Evolutionary conservation across 2,113 vertebrate genomes (phyloP).

Genomic region (Girardinichthys multiradiatus): DNA sequence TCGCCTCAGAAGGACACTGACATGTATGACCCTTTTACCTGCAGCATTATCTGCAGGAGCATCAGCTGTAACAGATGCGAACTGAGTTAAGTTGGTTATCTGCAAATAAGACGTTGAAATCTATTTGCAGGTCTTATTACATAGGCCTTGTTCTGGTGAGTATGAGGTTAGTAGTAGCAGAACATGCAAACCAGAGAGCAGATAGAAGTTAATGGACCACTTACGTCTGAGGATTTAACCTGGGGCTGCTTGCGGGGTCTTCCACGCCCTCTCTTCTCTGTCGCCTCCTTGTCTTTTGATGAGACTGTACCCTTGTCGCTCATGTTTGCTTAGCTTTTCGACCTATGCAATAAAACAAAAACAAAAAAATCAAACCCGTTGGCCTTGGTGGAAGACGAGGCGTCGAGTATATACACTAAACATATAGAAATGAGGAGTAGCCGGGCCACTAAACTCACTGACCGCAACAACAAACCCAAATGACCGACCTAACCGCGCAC

Average conservation of each 20-base stretch:
- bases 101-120: not conserved
- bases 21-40: conserved; percentile 31
- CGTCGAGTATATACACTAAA: conserved; percentile 15
- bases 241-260: conserved; percentile 92
- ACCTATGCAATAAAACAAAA: conserved; percentile 10
- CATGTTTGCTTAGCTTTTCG: conserved; percentile 81
- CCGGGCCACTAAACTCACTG: conserved; percentile 35
- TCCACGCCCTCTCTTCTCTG: conserved; percentile 94
- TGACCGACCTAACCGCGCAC: conserved; percentile 34
- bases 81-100: not conserved
- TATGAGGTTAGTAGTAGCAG: not conserved
- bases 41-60: conserved; percentile 24
- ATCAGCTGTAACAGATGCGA: conserved; percentile 23
- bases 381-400: conserved; percentile 17
- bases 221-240: conserved; percentile 77
- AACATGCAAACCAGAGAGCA: not conserved
- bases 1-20: conserved; percentile 12
- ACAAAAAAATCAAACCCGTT: conserved; percentile 37
- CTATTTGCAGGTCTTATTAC: not conserved
- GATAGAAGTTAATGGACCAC: conserved; percentile 11
- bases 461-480: conserved; percentile 41
- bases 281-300: conserved; percentile 90
- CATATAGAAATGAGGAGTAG: not conserved
- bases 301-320: conserved; percentile 93
- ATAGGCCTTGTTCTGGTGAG: not conserved